phyloP scores from a whole-genome alignment of 2,888 invertebrate species.

The Andricus quercusramuli region DNA sequence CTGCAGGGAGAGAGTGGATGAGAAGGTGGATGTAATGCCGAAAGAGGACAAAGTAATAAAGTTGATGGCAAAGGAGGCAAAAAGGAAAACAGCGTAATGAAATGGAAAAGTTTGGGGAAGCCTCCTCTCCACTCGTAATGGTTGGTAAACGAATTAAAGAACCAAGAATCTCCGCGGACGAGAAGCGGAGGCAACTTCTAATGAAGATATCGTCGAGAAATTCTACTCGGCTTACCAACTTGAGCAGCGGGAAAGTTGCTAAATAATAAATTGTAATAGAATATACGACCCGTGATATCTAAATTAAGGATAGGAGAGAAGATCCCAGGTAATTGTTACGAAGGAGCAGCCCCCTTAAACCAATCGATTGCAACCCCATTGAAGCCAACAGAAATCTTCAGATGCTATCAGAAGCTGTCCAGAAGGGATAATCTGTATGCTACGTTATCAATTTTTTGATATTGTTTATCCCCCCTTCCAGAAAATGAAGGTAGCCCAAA shows the following conservation, averaged over 20 bases:
- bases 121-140: slow-evolving; percentile 66
- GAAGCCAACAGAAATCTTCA: neutral
- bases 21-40: slow-evolving; percentile 48
- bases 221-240: slow-evolving; percentile 38
- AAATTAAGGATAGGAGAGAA: neutral
- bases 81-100: slow-evolving; percentile 69
- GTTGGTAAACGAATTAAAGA: slow-evolving; percentile 76
- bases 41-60: slow-evolving; percentile 73
- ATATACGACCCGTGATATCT: neutral
- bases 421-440: too few species aligned
- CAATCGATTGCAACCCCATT: neutral
- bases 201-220: slow-evolving; percentile 61
- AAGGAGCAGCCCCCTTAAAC: neutral
- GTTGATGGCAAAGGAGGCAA: slow-evolving; percentile 62
- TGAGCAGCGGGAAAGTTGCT: slow-evolving; percentile 33
- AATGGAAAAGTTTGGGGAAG: slow-evolving; percentile 75
- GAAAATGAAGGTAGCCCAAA: too few species aligned
- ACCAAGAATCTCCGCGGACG: slow-evolving; percentile 66
- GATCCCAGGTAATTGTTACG: neutral
- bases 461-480: too few species aligned
- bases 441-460: too few species aligned
- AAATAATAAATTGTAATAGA: slow-evolving; percentile 44
- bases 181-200: slow-evolving; percentile 62
- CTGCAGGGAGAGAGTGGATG: slow-evolving; percentile 1
- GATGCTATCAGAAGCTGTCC: too few species aligned